Conservation (phyloP, 2,888 invertebrate genomes). For the Ischnus inquisitorius region DNA sequence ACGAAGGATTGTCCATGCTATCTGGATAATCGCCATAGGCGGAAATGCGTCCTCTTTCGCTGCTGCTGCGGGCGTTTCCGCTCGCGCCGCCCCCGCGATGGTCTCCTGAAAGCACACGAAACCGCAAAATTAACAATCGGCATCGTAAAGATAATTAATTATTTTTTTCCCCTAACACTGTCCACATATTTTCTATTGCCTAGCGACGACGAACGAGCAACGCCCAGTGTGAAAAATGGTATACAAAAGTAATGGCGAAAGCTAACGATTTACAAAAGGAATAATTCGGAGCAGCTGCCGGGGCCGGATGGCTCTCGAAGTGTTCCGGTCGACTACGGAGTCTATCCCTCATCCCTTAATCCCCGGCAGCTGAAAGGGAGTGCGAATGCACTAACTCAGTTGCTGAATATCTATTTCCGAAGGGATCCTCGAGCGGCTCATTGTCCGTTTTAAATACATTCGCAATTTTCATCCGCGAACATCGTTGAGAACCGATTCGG, state of each 20-base stretch:
- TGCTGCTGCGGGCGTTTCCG: conserved; percentile 81
- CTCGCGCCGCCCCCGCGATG: conserved; percentile 83
- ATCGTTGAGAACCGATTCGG: no score
- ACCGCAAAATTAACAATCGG: no score
- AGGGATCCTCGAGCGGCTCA: no score
- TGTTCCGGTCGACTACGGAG: background rate
- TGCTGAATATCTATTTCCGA: no score
- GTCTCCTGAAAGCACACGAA: conserved; percentile 82
- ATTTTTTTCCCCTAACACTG: no score
- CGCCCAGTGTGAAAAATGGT: no score
- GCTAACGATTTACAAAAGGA: background rate
- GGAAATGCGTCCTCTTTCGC: conserved; percentile 83
- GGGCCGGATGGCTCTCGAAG: background rate
- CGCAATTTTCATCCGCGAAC: no score
- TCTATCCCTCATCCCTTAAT: conserved; percentile 1
- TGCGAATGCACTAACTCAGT: background rate
- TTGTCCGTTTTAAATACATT: no score
- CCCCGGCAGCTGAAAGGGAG: conserved; percentile 1
- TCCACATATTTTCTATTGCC: no score
- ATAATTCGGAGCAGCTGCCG: background rate
- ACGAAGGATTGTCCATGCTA: conserved; percentile 83
- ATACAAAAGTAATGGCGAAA: no score
- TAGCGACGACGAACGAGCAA: no score
- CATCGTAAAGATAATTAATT: no score
- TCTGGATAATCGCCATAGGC: conserved; percentile 82